Conservation (phyloP, 2,113 vertebrate species). For the Perca schrenkii region DNA sequence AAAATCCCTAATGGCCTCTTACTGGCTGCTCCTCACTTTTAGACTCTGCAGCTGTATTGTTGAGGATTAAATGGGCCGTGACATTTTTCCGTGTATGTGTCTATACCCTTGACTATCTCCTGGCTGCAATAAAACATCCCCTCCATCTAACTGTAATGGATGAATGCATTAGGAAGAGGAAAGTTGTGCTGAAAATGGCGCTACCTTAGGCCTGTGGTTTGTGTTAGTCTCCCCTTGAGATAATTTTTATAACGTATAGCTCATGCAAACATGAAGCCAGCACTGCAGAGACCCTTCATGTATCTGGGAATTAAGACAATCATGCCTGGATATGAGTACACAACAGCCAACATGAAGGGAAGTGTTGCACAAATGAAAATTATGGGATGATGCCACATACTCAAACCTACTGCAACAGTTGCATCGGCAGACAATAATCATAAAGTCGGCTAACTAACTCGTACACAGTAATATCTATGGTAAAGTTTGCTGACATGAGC, state of each 20-base stretch:
- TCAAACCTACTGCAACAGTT: too few relatives aligned
- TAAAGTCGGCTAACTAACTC: too few relatives aligned
- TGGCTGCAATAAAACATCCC: conserved; percentile 29
- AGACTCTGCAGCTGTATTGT: conserved; percentile 10
- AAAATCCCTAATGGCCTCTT: conserved; percentile 35
- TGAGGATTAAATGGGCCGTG: conserved; percentile 36
- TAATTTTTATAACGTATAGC: neutral
- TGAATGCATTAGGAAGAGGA: conserved; percentile 42
- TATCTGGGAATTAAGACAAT: neutral
- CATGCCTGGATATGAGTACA: too few relatives aligned
- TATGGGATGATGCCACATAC: too few relatives aligned
- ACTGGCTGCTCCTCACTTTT: neutral
- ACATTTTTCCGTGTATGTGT: conserved; percentile 39
- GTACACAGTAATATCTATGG: too few relatives aligned
- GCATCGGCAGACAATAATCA: too few relatives aligned
- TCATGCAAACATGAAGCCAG: neutral
- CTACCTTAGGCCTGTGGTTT: neutral
- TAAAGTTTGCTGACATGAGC: too few relatives aligned
- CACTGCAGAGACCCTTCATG: neutral
- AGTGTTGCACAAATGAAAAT: neutral
- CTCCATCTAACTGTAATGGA: conserved; percentile 36
- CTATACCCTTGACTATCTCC: conserved; percentile 36
- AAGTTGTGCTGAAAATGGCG: neutral
- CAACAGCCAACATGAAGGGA: neutral
- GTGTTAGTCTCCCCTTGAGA: neutral